Percentiles rank a stretch among this genome's conserved stretches.
Evolutionary conservation across 2,888 invertebrate species (phyloP).

Genomic region (Diabrotica balteata): DNA sequence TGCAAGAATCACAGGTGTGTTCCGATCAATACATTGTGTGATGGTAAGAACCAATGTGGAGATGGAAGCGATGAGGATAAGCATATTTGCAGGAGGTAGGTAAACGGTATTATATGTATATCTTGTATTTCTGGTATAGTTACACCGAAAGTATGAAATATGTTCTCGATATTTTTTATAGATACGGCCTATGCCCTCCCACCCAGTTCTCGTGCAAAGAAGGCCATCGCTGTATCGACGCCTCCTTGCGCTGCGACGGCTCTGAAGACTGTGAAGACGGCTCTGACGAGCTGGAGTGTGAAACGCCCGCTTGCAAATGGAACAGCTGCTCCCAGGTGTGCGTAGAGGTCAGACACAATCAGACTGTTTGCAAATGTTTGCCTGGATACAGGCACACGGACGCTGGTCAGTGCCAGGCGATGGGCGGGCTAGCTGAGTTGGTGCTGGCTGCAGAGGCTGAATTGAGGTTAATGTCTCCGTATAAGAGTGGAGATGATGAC

Average conservation of each 20-base stretch:
- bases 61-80: constrained; percentile 75
- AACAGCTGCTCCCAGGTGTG: constrained; percentile 82
- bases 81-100: constrained; percentile 45
- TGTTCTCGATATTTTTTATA: no score
- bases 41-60: constrained; percentile 77
- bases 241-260: constrained; percentile 66
- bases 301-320: constrained; percentile 66
- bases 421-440: constrained; percentile 66
- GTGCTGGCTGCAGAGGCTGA: constrained; percentile 71
- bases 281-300: constrained; percentile 56
- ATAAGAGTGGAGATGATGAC: constrained; percentile 63
- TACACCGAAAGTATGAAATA: no score
- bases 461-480: constrained; percentile 68
- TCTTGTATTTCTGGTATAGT: no score
- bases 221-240: constrained; percentile 64
- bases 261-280: constrained; percentile 66
- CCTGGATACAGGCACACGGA: constrained; percentile 63
- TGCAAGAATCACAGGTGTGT: constrained; percentile 59
- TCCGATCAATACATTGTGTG: constrained; percentile 64
- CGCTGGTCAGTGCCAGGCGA: constrained; percentile 66
- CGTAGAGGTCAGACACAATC: constrained; percentile 67
- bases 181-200: constrained; percentile 49
- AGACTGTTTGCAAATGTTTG: constrained; percentile 68
- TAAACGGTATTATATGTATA: no score
- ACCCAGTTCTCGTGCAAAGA: constrained; percentile 61